Conservation (phyloP, 2,888 invertebrate genomes). For the Drosophila anomalata region DNA sequence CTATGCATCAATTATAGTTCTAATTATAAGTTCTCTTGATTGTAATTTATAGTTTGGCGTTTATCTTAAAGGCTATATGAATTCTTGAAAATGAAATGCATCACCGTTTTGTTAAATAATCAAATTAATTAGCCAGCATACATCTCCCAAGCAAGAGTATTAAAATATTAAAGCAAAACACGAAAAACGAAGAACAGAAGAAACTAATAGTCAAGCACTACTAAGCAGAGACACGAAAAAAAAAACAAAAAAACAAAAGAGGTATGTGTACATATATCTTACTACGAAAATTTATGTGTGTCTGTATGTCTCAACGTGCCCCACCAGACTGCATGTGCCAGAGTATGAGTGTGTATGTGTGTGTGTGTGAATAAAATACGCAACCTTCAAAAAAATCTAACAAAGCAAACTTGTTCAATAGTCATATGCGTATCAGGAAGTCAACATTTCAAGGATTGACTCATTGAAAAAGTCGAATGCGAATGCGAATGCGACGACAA, state of each 20-base stretch:
- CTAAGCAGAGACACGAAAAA: constrained; percentile 54
- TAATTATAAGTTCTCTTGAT: constrained; percentile 8
- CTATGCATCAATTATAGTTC: constrained; percentile 38
- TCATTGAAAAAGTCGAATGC: constrained; percentile 82
- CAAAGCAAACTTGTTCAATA: constrained; percentile 81
- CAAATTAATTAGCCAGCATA: not conserved
- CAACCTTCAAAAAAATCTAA: constrained; percentile 82
- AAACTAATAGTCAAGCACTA: constrained; percentile 65
- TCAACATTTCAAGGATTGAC: constrained; percentile 83
- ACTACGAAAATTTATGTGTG: constrained; percentile 50
- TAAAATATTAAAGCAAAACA: constrained; percentile 26
- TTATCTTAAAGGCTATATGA: too few species aligned
- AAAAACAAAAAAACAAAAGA: constrained; percentile 35
- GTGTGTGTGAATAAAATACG: constrained; percentile 73
- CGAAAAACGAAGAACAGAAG: constrained; percentile 33
- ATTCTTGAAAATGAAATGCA: too few species aligned
- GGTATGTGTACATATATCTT: constrained; percentile 60
- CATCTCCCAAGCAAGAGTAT: constrained; percentile 1
- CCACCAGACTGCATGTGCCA: constrained; percentile 37
- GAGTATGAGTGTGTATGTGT: constrained; percentile 30
- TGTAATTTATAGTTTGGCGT: too few species aligned
- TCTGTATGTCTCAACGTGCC: constrained; percentile 44
- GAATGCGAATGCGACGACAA: constrained; percentile 56
- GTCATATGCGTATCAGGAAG: constrained; percentile 83
- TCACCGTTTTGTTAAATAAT: not conserved